Conservation (phyloP, 37 sponge, comb jelly and placozoan genomes). For the Amphimedon queenslandica region DNA sequence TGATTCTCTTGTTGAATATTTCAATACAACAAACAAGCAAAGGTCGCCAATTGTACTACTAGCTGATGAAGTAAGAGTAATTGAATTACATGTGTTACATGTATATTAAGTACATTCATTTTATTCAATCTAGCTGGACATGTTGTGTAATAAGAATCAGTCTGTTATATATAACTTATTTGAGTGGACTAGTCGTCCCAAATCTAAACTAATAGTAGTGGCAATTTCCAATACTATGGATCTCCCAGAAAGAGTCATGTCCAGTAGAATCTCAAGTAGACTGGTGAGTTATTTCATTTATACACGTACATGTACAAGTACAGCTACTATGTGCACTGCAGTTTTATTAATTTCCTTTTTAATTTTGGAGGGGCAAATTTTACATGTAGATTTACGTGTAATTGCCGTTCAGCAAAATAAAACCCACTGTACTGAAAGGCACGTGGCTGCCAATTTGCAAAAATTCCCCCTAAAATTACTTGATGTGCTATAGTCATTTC, state of each 20-base stretch:
- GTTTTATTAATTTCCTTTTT: too few species aligned
- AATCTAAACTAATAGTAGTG: slow-evolving; percentile 75
- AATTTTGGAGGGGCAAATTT: too few species aligned
- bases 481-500: too few species aligned
- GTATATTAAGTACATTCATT: too few species aligned
- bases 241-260: slow-evolving; percentile 90
- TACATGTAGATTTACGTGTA: too few species aligned
- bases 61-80: slow-evolving; percentile 78
- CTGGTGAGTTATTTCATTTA: too few species aligned
- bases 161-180: slow-evolving; percentile 91
- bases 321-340: too few species aligned
- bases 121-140: slow-evolving; percentile 73
- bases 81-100: background rate
- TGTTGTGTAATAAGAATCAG: slow-evolving; percentile 93
- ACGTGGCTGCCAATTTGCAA: too few species aligned
- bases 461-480: too few species aligned
- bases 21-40: slow-evolving; percentile 22
- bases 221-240: slow-evolving; percentile 99
- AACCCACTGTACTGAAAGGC: too few species aligned
- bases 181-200: slow-evolving; percentile 84
- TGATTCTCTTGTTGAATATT: slow-evolving; percentile 60
- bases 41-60: slow-evolving; percentile 53
- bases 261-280: slow-evolving; percentile 81
- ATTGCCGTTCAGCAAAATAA: too few species aligned
- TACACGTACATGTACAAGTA: too few species aligned